Evolutionary conservation across 2,797 vertebrate genomes (phyloP).

Genomic region (Sparus aurata): DNA sequence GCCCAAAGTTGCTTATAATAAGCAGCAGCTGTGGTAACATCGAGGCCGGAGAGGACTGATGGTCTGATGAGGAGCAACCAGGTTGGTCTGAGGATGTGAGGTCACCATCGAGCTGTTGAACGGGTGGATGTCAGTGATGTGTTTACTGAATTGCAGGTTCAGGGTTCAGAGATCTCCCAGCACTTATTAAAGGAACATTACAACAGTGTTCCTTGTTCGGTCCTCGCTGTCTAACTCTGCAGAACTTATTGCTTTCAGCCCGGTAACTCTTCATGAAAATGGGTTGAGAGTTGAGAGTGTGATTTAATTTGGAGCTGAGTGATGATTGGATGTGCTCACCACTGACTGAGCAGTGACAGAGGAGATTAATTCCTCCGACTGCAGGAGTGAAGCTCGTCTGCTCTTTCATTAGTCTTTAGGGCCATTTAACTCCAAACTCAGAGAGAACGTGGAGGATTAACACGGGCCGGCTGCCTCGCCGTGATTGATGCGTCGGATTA

Average conservation of each 20-base stretch:
- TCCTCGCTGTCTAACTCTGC: background rate
- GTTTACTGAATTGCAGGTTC: too few relatives aligned
- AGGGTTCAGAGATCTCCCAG: too few relatives aligned
- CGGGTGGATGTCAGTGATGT: too few relatives aligned
- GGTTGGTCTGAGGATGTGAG: too few relatives aligned
- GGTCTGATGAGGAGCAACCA: too few relatives aligned
- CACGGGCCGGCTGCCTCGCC: conserved; percentile 38
- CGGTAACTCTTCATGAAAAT: conserved; percentile 17
- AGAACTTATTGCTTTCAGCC: conserved; percentile 4
- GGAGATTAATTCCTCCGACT: conserved; percentile 40
- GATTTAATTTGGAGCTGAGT: conserved; percentile 36
- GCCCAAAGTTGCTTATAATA: too few relatives aligned
- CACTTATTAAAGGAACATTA: background rate
- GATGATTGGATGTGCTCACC: conserved; percentile 11
- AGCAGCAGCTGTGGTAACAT: too few relatives aligned
- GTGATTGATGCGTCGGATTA: conserved; percentile 70
- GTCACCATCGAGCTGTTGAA: too few relatives aligned
- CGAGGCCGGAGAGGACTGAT: too few relatives aligned
- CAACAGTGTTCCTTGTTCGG: background rate
- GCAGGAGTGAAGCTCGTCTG: conserved; percentile 2
- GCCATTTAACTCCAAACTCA: conserved; percentile 66
- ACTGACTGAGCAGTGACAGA: conserved; percentile 50
- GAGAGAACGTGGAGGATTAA: conserved; percentile 36
- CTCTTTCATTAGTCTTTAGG: conserved; percentile 68
- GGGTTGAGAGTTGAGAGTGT: background rate